Conservation (phyloP, 2,797 vertebrate genomes). For the Fratercula arctica region DNA sequence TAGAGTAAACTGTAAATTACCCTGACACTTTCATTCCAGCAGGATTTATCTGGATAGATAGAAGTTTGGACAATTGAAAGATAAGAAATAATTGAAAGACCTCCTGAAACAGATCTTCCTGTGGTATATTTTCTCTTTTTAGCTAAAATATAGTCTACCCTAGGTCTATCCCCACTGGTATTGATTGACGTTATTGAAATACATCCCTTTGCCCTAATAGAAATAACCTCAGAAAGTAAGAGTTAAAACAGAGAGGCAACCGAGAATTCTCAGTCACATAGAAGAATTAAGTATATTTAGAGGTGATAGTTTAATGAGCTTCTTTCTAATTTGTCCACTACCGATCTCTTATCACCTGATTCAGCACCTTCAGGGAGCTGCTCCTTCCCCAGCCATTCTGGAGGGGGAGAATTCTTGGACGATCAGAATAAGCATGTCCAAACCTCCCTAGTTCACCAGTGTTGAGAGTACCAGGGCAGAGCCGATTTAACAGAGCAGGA, state of each 20-base stretch:
- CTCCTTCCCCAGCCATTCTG: not conserved
- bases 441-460: not conserved
- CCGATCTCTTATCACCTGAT: not conserved
- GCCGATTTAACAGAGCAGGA: not conserved
- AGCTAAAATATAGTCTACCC: not conserved
- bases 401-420: not conserved
- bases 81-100: constrained; percentile 17
- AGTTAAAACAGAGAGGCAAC: not conserved
- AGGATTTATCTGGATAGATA: not conserved
- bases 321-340: not conserved
- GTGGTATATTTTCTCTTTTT: not conserved
- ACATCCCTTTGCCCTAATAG: not conserved
- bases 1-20: constrained; percentile 1
- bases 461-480: not conserved
- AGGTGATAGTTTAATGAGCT: not conserved
- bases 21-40: not conserved
- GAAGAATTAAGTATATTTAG: not conserved
- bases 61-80: constrained; percentile 10
- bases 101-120: not conserved
- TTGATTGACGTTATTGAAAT: not conserved
- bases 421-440: not conserved
- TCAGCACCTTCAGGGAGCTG: not conserved
- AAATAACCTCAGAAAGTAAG: not conserved
- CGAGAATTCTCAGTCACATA: not conserved
- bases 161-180: not conserved